Percentiles rank a stretch among this genome's conserved stretches.
Conservation (phyloP, 2,797 vertebrate genomes). For the Rallus crepitans region DNA sequence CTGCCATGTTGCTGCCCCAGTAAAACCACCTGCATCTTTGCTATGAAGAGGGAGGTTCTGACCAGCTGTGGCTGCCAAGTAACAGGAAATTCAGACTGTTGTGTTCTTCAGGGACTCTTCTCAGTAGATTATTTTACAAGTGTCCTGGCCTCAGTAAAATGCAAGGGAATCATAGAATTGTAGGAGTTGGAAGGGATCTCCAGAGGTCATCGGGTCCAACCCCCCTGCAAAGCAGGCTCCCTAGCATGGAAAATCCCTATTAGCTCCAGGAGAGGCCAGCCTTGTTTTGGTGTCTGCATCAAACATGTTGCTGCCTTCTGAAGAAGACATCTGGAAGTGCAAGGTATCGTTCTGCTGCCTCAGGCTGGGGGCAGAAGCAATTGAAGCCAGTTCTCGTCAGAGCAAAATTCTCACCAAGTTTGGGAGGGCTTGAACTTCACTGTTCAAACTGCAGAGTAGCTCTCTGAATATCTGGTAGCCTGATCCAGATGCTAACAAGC, state of each 20-base stretch:
- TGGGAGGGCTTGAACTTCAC: background rate
- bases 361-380: background rate
- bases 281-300: slow-evolving; percentile 6
- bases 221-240: too few species aligned
- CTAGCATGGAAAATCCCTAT: background rate
- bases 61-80: background rate
- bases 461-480: background rate
- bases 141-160: background rate
- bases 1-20: background rate
- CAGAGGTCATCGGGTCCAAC: too few species aligned
- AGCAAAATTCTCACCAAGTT: background rate
- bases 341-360: background rate
- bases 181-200: too few species aligned
- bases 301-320: background rate
- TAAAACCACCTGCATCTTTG: background rate
- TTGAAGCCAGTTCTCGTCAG: background rate
- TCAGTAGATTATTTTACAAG: background rate
- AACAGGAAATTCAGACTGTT: background rate
- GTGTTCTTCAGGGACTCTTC: background rate
- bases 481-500: background rate
- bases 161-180: background rate
- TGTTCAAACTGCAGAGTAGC: background rate
- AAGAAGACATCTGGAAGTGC: background rate
- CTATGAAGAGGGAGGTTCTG: background rate
- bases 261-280: background rate